phyloP scores from a whole-genome alignment of 1,140 invertebrate species.

The Andricus grossulariae region DNA sequence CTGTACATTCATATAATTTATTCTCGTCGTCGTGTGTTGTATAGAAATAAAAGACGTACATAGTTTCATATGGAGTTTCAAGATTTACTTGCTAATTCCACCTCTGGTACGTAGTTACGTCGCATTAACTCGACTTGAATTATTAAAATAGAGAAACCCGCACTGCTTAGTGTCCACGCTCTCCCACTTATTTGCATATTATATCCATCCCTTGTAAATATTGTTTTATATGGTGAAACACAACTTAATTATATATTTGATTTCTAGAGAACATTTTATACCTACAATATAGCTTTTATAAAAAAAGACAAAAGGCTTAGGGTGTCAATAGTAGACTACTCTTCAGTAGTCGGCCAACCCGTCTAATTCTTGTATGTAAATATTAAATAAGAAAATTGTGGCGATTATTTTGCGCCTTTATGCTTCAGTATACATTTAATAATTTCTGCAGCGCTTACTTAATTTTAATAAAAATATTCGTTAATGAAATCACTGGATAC shows the following conservation, averaged over 20 bases:
- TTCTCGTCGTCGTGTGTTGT: slow-evolving; percentile 21
- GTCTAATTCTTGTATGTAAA: too few relatives aligned
- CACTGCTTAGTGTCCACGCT: neutral
- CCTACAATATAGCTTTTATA: neutral
- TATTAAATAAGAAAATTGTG: too few relatives aligned
- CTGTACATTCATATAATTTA: slow-evolving; percentile 16
- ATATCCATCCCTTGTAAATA: neutral
- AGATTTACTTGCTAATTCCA: slow-evolving; percentile 35
- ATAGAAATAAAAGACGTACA: slow-evolving; percentile 34
- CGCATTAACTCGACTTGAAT: slow-evolving; percentile 21
- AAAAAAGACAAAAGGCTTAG: neutral
- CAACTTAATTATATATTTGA: neutral
- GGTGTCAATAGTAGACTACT: neutral
- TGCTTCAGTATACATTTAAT: too few relatives aligned
- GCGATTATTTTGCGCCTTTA: too few relatives aligned
- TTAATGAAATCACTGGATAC: too few relatives aligned
- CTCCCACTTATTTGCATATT: slow-evolving; percentile 32
- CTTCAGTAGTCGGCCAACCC: too few relatives aligned
- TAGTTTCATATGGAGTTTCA: slow-evolving; percentile 34
- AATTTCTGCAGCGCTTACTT: too few relatives aligned
- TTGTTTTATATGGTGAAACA: neutral
- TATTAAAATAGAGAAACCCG: slow-evolving; percentile 12
- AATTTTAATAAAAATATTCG: too few relatives aligned
- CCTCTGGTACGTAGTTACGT: neutral
- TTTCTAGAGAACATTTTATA: neutral